Evolutionary conservation across 2,113 vertebrate genomes (phyloP).

Genomic region (Trematocara variabile): DNA sequence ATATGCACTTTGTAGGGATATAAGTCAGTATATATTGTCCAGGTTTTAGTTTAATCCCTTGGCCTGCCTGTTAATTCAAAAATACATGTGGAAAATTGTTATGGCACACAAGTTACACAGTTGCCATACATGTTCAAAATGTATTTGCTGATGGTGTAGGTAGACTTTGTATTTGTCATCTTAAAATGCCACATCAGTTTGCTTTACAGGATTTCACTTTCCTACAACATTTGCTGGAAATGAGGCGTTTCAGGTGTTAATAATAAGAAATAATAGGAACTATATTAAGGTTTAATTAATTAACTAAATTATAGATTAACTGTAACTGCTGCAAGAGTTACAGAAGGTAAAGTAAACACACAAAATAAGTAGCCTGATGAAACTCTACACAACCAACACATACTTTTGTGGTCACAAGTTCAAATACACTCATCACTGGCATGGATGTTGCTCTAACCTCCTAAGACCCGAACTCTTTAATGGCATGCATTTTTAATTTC

Average conservation of each 20-base stretch:
- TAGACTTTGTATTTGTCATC: not conserved
- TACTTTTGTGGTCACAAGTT: not conserved
- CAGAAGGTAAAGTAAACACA: not conserved
- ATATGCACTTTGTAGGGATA: not conserved
- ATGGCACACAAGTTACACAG: not conserved
- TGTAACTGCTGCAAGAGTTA: not conserved
- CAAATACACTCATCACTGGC: not conserved
- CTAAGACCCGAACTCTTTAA: rapidly evolving
- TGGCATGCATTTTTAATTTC: not conserved
- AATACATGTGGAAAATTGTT: not conserved
- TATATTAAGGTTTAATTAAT: not conserved
- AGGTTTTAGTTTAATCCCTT: not conserved
- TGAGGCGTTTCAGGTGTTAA: not conserved
- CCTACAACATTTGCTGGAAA: not conserved
- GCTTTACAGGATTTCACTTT: not conserved
- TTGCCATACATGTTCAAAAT: not conserved
- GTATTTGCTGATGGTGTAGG: not conserved
- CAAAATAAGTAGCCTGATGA: not conserved
- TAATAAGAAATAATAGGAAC: not conserved
- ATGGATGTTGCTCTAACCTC: not conserved
- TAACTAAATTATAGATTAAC: not conserved
- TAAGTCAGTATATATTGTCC: not conserved
- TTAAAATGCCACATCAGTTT: not conserved
- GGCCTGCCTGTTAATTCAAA: not conserved
- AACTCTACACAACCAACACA: not conserved